Conservation (phyloP, 1,140 invertebrate species). For the Nephotettix cincticeps region DNA sequence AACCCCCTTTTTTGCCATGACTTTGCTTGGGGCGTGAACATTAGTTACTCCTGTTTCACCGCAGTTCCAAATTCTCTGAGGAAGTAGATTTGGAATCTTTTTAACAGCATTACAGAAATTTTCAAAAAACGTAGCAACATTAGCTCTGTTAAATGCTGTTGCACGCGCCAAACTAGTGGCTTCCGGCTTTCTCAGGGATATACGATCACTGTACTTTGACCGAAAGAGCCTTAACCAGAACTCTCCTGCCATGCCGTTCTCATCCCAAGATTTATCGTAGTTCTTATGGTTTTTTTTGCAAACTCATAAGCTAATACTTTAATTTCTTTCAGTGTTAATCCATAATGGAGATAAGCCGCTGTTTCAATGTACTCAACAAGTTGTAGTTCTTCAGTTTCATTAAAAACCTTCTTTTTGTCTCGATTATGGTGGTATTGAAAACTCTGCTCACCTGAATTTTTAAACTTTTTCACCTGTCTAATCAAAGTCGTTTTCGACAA, state of each 20-base stretch:
- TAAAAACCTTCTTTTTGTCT: slow-evolving; percentile 21
- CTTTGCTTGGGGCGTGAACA: slow-evolving; percentile 44
- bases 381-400: slow-evolving; percentile 31
- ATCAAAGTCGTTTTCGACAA: background rate
- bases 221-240: slow-evolving; percentile 46
- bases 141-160: slow-evolving; percentile 50
- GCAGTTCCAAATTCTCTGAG: slow-evolving; percentile 43
- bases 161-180: slow-evolving; percentile 47
- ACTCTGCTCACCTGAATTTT: slow-evolving; percentile 4
- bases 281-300: slow-evolving; percentile 36
- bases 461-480: slow-evolving; percentile 7
- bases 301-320: slow-evolving; percentile 41
- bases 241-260: slow-evolving; percentile 42
- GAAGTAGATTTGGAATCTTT: background rate
- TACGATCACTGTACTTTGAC: slow-evolving; percentile 3
- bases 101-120: slow-evolving; percentile 40
- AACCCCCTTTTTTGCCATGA: slow-evolving; percentile 36
- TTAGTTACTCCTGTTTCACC: slow-evolving; percentile 47
- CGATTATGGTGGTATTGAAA: slow-evolving; percentile 17
- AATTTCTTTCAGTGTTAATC: slow-evolving; percentile 36
- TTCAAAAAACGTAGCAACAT: slow-evolving; percentile 46
- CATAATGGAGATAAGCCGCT: slow-evolving; percentile 37
- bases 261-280: slow-evolving; percentile 43
- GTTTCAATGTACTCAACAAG: slow-evolving; percentile 36
- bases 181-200: slow-evolving; percentile 48